phyloP scores from a whole-genome alignment of 2,113 vertebrate species.

The Tauraco erythrolophus region DNA sequence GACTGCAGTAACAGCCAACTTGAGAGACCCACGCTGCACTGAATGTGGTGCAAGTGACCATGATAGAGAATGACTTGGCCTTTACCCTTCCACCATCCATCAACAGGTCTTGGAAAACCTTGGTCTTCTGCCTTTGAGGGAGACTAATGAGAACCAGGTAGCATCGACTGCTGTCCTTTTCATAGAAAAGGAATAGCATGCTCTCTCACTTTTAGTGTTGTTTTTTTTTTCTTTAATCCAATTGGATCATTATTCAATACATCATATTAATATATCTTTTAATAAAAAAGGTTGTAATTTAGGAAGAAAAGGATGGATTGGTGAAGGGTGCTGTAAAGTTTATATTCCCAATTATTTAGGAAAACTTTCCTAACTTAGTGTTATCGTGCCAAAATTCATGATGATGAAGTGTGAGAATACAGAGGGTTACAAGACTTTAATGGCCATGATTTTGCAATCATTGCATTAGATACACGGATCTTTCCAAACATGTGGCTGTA shows the following conservation, averaged over 20 bases:
- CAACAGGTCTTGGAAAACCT: background rate
- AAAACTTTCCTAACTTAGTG: background rate
- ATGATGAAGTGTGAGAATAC: background rate
- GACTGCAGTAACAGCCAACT: background rate
- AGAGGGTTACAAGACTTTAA: background rate
- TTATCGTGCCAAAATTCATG: background rate
- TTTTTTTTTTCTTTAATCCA: background rate
- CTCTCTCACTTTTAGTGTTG: background rate
- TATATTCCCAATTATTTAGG: background rate
- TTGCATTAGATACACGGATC: background rate
- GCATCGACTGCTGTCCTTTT: background rate
- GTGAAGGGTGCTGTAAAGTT: background rate
- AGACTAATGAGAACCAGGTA: background rate
- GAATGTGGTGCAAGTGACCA: background rate
- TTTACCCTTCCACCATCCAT: background rate
- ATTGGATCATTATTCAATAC: background rate
- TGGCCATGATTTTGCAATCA: background rate
- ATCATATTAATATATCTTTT: background rate
- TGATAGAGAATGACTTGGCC: background rate
- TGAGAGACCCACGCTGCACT: background rate
- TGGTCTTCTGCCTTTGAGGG: background rate
- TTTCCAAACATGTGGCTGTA: constrained; percentile 18
- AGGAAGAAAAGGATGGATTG: background rate
- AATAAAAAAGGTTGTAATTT: background rate
- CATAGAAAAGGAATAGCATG: background rate